A percentile compares a stretch with the other conserved stretches of the same genome.
These are phyloP conservation scores for Conops quadrifasciatus DNA, from an alignment of 2,888 invertebrate species.

Conservation along the genomic window DNA sequence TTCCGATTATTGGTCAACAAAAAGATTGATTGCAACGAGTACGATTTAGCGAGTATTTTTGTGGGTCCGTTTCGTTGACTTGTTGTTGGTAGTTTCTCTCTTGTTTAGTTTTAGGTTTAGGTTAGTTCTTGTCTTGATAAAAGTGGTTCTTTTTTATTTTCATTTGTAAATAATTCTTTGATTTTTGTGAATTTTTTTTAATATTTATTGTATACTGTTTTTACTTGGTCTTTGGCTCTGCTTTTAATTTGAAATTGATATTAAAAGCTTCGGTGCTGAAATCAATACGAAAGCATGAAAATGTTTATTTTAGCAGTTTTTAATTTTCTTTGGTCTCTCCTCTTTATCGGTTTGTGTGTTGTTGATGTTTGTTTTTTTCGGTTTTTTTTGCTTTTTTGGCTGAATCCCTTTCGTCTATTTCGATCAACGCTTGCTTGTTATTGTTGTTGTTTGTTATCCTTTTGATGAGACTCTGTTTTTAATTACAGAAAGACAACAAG, in stretches of 20 bases:
- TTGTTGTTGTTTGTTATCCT: not conserved
- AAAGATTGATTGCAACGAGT: too few relatives aligned
- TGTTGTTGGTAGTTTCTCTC: too few relatives aligned
- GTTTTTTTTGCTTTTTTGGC: not conserved
- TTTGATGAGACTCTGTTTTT: constrained; percentile 17
- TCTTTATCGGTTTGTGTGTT: not conserved
- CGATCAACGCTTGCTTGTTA: not conserved
- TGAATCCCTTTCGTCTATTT: constrained; percentile 4
- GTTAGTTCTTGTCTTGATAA: too few relatives aligned
- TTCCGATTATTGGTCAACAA: too few relatives aligned
- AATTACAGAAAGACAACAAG: constrained; percentile 8
- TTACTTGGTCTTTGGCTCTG: not conserved
- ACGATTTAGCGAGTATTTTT: too few relatives aligned
- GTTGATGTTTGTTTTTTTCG: not conserved
- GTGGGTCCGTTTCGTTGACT: too few relatives aligned
- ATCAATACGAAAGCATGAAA: constrained; percentile 15
- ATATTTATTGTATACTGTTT: not conserved
- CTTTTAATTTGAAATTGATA: constrained; percentile 33
- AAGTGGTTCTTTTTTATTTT: too few relatives aligned
- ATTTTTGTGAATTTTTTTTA: not conserved
- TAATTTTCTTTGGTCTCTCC: not conserved
- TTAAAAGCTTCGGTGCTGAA: constrained; percentile 38
- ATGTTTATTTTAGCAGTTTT: constrained; percentile 50
- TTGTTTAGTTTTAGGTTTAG: too few relatives aligned
- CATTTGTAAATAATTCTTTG: too few relatives aligned